Percentiles rank a stretch among this genome's conserved stretches.
These are phyloP conservation scores for Macrophya alboannulata DNA, from an alignment of 2,888 invertebrate genomes.

Conservation along the genomic window DNA sequence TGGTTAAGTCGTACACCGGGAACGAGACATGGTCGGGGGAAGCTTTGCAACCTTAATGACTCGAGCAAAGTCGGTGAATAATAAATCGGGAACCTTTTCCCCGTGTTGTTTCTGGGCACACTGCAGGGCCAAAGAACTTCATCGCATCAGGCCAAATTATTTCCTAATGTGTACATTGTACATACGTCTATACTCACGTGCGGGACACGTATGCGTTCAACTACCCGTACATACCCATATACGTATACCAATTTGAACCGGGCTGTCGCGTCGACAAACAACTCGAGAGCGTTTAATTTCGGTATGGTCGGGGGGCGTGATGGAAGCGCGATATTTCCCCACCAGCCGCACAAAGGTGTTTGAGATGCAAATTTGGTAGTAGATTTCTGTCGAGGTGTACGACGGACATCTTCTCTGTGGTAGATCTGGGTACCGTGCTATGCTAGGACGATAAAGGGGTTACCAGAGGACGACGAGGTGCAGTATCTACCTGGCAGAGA, in stretches of 20 bases:
- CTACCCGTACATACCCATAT: not conserved
- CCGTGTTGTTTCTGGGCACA: constrained; percentile 36
- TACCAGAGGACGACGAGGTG: not conserved
- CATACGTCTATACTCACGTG: too few species aligned
- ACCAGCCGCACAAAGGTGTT: constrained; percentile 39
- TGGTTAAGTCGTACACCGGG: constrained; percentile 53
- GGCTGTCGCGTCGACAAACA: constrained; percentile 11
- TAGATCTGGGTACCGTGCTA: not conserved
- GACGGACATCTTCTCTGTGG: constrained; percentile 33
- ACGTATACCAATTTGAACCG: constrained; percentile 1
- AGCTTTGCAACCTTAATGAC: constrained; percentile 53
- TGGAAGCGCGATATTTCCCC: not conserved
- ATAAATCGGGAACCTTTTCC: constrained; percentile 25
- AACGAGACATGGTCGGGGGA: constrained; percentile 27
- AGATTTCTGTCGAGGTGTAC: constrained; percentile 30
- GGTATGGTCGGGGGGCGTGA: not conserved
- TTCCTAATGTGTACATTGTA: not conserved
- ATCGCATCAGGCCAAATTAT: constrained; percentile 8
- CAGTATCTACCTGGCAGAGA: not conserved
- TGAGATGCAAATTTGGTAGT: constrained; percentile 47
- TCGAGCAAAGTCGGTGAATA: constrained; percentile 53
- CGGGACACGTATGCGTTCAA: not conserved
- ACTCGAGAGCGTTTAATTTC: constrained; percentile 48
- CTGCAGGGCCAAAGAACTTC: constrained; percentile 19
- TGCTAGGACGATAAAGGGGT: not conserved